Evolutionary conservation across 2,888 invertebrate genomes (phyloP).

Genomic region (Lepetodrilus schrolli): DNA sequence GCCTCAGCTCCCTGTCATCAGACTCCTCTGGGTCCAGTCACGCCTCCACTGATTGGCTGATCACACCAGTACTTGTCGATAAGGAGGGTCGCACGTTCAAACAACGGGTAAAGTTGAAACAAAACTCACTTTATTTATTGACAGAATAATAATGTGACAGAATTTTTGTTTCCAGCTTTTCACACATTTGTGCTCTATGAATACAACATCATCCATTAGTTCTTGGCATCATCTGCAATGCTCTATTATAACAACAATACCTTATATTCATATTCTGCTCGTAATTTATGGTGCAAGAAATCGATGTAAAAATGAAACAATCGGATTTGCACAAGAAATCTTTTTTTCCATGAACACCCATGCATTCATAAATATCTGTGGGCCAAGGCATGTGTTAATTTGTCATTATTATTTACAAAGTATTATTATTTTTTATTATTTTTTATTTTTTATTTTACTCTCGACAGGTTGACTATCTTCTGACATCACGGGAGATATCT

Average conservation of each 20-base stretch:
- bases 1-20: conserved; percentile 41
- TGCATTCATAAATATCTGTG: too few relatives aligned
- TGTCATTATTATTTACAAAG: not conserved
- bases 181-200: too few relatives aligned
- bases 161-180: not conserved
- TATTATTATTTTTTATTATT: not conserved
- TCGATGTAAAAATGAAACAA: too few relatives aligned
- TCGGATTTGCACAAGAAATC: too few relatives aligned
- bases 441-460: not conserved
- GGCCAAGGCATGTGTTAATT: too few relatives aligned
- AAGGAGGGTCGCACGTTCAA: conserved; percentile 63
- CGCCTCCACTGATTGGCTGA: conserved; percentile 57
- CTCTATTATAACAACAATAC: too few relatives aligned
- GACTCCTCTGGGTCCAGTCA: conserved; percentile 62
- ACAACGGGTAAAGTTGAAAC: conserved; percentile 50
- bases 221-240: too few relatives aligned
- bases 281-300: too few relatives aligned
- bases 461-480: conserved; percentile 65
- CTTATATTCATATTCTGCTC: too few relatives aligned
- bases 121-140: not conserved
- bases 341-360: too few relatives aligned
- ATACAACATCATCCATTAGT: too few relatives aligned
- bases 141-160: not conserved
- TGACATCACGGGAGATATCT: conserved; percentile 66
- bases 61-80: conserved; percentile 48